Evolutionary conservation across 2,888 invertebrate species (phyloP).

Genomic region (Bellardia bayeri): DNA sequence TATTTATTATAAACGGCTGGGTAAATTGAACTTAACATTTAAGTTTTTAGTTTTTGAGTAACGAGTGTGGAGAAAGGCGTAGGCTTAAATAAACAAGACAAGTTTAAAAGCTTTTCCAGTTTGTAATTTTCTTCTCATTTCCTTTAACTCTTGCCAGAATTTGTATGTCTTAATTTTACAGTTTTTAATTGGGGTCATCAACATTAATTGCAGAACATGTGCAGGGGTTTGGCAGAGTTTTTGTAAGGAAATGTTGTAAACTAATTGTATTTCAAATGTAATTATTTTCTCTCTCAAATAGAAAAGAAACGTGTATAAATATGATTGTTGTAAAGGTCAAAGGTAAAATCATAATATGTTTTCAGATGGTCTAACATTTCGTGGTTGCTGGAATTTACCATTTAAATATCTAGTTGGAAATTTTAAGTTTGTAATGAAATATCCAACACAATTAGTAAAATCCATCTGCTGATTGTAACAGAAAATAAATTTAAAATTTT

Average conservation of each 20-base stretch:
- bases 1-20: conserved; percentile 30
- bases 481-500: too few relatives aligned
- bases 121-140: conserved; percentile 46
- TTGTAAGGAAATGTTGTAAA: background rate
- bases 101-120: conserved; percentile 48
- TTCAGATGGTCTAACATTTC: too few relatives aligned
- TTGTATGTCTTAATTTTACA: background rate
- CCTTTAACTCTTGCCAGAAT: conserved; percentile 28
- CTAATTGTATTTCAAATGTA: conserved; percentile 1
- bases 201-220: conserved; percentile 20
- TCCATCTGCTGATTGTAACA: too few relatives aligned
- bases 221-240: background rate
- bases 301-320: background rate
- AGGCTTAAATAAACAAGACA: conserved; percentile 45
- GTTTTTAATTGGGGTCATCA: conserved; percentile 56
- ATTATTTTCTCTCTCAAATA: background rate
- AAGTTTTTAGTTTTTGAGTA: conserved; percentile 32
- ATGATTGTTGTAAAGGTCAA: background rate
- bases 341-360: background rate
- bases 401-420: too few relatives aligned
- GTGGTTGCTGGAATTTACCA: too few relatives aligned
- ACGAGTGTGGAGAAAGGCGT: conserved; percentile 24
- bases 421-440: too few relatives aligned
- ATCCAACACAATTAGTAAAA: too few relatives aligned
- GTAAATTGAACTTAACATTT: conserved; percentile 50